phyloP scores from a whole-genome alignment of 2,888 invertebrate species.

The Philereme vetulata region DNA sequence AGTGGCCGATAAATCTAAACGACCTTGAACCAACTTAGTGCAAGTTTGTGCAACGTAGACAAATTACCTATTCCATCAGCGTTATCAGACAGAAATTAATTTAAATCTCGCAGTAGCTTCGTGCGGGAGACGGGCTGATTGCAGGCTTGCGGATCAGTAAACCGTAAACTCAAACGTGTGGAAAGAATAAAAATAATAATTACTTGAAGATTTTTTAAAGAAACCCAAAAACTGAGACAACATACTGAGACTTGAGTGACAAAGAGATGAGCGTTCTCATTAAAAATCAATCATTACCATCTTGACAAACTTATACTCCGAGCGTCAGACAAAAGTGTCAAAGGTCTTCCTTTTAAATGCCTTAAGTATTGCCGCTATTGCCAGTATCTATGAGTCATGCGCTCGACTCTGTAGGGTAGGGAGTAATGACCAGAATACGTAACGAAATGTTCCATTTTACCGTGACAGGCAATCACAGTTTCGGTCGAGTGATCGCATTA shows the following conservation, averaged over 20 bases:
- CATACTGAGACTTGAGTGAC: conserved; percentile 1
- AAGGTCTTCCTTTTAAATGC: conserved; percentile 17
- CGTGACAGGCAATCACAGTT: conserved; percentile 46
- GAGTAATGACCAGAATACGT: conserved; percentile 49
- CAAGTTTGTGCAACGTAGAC: conserved; percentile 7
- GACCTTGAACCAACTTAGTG: conserved; percentile 14
- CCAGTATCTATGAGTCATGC: conserved; percentile 17
- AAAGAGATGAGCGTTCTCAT: neutral
- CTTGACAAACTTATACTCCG: neutral
- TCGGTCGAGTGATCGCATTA: conserved; percentile 48
- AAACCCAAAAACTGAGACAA: neutral
- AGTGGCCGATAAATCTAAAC: conserved; percentile 1
- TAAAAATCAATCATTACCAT: neutral
- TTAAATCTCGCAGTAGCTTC: conserved; percentile 1
- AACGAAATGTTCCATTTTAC: conserved; percentile 49
- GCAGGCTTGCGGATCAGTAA: neutral
- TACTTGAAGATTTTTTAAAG: neutral
- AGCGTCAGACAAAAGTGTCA: conserved; percentile 1
- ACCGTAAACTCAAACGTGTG: neutral
- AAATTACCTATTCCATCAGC: conserved; percentile 15
- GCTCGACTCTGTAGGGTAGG: conserved; percentile 10
- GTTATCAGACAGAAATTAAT: conserved; percentile 4
- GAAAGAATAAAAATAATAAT: neutral
- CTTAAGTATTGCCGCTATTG: conserved; percentile 10
- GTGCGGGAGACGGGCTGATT: neutral